Evolutionary conservation across 92 coral and sea anemone species (phyloP).

Genomic region (Epizoanthus rinbou): DNA sequence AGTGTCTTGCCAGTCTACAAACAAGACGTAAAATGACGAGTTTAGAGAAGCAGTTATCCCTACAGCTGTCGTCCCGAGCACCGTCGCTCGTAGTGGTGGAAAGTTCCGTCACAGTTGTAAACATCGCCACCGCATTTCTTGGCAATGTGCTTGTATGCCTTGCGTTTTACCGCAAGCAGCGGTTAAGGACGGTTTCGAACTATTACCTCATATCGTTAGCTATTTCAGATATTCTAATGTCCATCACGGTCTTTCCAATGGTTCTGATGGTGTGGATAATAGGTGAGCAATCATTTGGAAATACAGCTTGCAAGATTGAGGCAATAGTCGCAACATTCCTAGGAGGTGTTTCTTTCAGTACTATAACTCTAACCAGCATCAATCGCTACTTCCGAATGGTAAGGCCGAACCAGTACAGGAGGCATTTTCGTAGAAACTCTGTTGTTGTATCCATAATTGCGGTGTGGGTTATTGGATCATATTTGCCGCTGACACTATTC

Average conservation of each 20-base stretch:
- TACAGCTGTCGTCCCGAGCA: neutral
- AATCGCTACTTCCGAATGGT: conserved; percentile 22
- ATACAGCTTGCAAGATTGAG: conserved; percentile 3
- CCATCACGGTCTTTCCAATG: conserved; percentile 13
- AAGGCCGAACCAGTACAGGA: conserved; percentile 8
- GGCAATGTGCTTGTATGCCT: conserved; percentile 17
- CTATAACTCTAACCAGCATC: conserved; percentile 9
- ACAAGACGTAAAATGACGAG: neutral
- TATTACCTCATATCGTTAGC: conserved; percentile 18
- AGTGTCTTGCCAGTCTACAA: too few relatives aligned
- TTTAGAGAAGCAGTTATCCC: neutral
- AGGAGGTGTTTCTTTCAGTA: conserved; percentile 9
- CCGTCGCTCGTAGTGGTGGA: neutral
- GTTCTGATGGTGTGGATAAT: neutral
- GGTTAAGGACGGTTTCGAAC: conserved; percentile 4
- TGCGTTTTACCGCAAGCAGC: conserved; percentile 26
- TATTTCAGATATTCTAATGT: conserved; percentile 20
- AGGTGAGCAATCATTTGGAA: neutral
- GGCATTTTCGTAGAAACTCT: neutral
- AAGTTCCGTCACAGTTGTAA: conserved; percentile 16
- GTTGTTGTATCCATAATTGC: neutral
- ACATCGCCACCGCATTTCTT: conserved; percentile 1
- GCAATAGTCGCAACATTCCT: conserved; percentile 25
- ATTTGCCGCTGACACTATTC: conserved; percentile 14
- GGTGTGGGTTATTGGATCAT: conserved; percentile 7